Evolutionary conservation across 30 jellyfish, hydroid and myxozoan species (phyloP).

Genomic region (Aurelia coerulea): DNA sequence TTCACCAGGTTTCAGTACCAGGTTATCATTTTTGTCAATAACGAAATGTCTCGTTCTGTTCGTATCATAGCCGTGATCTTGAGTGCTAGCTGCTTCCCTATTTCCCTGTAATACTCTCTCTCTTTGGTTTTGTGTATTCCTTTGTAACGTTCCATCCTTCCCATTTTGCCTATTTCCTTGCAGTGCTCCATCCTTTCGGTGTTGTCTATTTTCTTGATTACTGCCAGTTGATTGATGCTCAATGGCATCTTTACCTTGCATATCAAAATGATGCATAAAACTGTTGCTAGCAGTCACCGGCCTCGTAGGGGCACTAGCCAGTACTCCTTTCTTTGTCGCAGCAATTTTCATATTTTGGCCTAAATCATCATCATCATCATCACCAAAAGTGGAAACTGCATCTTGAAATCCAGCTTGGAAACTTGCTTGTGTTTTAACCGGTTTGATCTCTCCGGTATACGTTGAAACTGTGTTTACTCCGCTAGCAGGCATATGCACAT

Average conservation of each 20-base stretch:
- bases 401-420: slow-evolving; percentile 39
- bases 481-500: too few relatives aligned
- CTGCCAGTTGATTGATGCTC: neutral
- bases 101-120: neutral
- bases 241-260: neutral
- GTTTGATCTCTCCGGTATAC: neutral
- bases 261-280: neutral
- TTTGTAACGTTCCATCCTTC: neutral
- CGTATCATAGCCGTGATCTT: slow-evolving; percentile 25
- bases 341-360: slow-evolving; percentile 24
- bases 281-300: neutral
- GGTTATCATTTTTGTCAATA: slow-evolving; percentile 44
- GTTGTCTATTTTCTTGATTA: neutral
- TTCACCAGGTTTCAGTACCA: slow-evolving; percentile 65
- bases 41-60: slow-evolving; percentile 66
- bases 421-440: neutral
- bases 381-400: slow-evolving; percentile 16
- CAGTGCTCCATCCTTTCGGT: neutral
- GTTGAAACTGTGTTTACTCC: neutral
- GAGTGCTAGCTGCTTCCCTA: neutral
- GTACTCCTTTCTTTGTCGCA: slow-evolving; percentile 33
- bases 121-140: neutral
- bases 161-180: too few relatives aligned
- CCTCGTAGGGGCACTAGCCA: slow-evolving; percentile 8
- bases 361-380: slow-evolving; percentile 6